Evolutionary conservation across 2,888 invertebrate genomes (phyloP), one percentile per base, ranked within the genome.

Genomic region (Tenthredo scrophulariae): DNA sequence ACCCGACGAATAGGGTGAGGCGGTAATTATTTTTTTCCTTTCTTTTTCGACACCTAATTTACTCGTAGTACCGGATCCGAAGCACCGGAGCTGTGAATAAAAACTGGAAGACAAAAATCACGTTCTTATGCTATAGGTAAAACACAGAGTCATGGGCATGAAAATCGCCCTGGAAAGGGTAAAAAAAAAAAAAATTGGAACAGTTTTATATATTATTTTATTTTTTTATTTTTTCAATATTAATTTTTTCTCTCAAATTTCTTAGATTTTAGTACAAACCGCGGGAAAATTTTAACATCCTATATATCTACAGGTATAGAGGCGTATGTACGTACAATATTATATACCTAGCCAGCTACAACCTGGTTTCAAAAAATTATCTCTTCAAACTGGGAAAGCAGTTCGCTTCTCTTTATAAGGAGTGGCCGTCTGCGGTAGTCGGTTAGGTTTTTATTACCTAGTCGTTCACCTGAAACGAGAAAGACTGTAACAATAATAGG

Each of bases 401-500:
- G 67, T 33, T 67, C 26, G 26, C 15, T 67, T 33, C 67, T 43
- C n/a, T 74, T 22, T 22, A 54, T 54, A 43, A 26, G 40, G 43
- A 46, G 74, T 74, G 43, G 43, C 40, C 40, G 26, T 29, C 5
- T 33, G 33, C 33, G 33, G 67, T 67, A 33, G 67, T 67, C 67
- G 15, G 67, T 40, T 74, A n/a, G 26, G 74, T 43, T 74, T 74
- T 74, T 74, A 74, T 46, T 74, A 13, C 43, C 22, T 43, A 74
- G 43, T 74, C 74, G 74, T 40, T 74, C 22, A 29, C 74, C 40
- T 43, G 74, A 74, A 74, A 74, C 74, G 74, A 74, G 74, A 26
- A 74, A 74, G 43, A 74, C 74, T 26, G 74, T 74, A 22, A 46
- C 46, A 22, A 74, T 74, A 43, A 43, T n/a, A 74, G 43, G 22